Conservation (phyloP, 2,888 invertebrate genomes). For the Smittia aterrima region DNA sequence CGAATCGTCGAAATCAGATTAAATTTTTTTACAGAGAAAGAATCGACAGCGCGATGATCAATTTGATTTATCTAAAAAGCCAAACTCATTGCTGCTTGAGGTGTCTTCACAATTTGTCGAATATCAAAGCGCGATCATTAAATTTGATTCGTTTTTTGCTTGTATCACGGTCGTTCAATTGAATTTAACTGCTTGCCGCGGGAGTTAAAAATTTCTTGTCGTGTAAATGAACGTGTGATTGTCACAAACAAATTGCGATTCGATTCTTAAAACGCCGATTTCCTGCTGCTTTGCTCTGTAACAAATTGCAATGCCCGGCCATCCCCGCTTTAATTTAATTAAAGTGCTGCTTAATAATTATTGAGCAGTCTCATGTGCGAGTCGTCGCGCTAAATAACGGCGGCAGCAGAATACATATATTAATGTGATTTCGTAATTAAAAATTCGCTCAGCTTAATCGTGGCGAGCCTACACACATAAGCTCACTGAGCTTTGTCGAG, state of each 20-base stretch:
- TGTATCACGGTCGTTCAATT: constrained; percentile 10
- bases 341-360: constrained; percentile 27
- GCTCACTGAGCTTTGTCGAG: not conserved
- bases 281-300: not conserved
- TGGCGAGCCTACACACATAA: not conserved
- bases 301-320: not conserved
- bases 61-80: not conserved
- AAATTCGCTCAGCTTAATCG: constrained; percentile 27
- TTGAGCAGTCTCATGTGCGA: not conserved
- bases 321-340: constrained; percentile 20
- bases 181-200: constrained; percentile 32
- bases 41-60: not conserved
- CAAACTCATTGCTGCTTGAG: not conserved
- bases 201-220: not conserved
- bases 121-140: not conserved
- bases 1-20: constrained; percentile 22
- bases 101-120: not conserved
- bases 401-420: not conserved
- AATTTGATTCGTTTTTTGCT: constrained; percentile 14
- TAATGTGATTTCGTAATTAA: not conserved
- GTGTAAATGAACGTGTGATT: not conserved
- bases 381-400: not conserved
- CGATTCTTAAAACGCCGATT: not conserved
- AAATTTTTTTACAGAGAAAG: not conserved
- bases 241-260: constrained; percentile 11